These are phyloP conservation scores for Orchesella flavescens DNA, from an alignment of 2,888 invertebrate genomes.

Conservation along the genomic window DNA sequence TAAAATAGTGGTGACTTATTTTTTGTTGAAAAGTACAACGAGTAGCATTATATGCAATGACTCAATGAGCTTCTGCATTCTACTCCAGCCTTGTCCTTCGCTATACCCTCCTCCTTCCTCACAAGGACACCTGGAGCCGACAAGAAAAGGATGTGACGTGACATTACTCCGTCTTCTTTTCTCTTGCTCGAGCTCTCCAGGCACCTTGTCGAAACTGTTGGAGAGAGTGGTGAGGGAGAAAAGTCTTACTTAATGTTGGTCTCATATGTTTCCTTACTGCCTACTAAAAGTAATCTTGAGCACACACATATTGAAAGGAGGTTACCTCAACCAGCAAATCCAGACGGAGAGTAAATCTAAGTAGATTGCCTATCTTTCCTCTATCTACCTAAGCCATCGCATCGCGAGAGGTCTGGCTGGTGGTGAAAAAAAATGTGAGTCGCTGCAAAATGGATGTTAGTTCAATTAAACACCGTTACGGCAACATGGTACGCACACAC, in stretches of 20 bases:
- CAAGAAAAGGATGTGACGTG: slow-evolving; percentile 52
- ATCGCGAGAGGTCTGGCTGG: too few species aligned
- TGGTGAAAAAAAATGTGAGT: too few species aligned
- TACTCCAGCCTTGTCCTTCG: neutral
- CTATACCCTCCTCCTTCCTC: neutral
- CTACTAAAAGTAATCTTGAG: slow-evolving; percentile 35
- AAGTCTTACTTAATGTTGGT: slow-evolving; percentile 3
- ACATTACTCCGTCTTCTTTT: slow-evolving; percentile 45
- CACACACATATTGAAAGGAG: neutral
- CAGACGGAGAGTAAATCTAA: too few species aligned
- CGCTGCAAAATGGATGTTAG: neutral
- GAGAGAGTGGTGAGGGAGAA: neutral
- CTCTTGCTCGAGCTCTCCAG: slow-evolving; percentile 5
- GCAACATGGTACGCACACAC: slow-evolving; percentile 8
- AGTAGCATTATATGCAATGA: too few species aligned
- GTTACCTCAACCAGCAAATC: too few species aligned
- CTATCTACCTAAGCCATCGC: too few species aligned
- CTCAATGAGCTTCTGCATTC: neutral
- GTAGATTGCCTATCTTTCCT: too few species aligned
- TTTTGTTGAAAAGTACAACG: too few species aligned
- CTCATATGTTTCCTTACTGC: slow-evolving; percentile 46
- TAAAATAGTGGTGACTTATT: too few species aligned
- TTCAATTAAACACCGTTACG: slow-evolving; percentile 21
- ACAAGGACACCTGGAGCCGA: slow-evolving; percentile 21
- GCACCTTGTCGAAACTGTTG: slow-evolving; percentile 12